Percentiles rank a stretch among this genome's conserved stretches.
phyloP scores from a whole-genome alignment of 2,888 invertebrate species.

The Biston stratarius region DNA sequence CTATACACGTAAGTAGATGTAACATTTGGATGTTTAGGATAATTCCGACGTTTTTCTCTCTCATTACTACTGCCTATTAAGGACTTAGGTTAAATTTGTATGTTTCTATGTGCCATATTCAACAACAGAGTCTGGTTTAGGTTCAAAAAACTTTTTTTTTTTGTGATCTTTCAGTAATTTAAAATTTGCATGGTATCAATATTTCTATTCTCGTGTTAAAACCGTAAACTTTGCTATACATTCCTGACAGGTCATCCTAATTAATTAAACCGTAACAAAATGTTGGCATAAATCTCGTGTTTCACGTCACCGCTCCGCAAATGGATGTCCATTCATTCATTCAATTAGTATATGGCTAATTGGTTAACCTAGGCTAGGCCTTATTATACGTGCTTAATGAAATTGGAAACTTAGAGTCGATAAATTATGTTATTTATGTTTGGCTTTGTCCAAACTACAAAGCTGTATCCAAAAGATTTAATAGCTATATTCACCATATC shows the following conservation, averaged over 20 bases:
- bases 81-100: not conserved
- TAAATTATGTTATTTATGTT: slow-evolving; percentile 27
- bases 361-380: slow-evolving; percentile 39
- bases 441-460: slow-evolving; percentile 8
- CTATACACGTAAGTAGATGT: no score
- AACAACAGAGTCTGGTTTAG: no score
- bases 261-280: slow-evolving; percentile 26
- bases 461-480: not conserved
- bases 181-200: slow-evolving; percentile 17
- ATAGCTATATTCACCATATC: no score
- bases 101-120: not conserved
- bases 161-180: slow-evolving; percentile 1
- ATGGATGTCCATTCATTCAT: slow-evolving; percentile 37
- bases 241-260: slow-evolving; percentile 19
- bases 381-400: slow-evolving; percentile 25
- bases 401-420: slow-evolving; percentile 35
- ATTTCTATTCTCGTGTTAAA: slow-evolving; percentile 9
- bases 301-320: slow-evolving; percentile 33
- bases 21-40: no score
- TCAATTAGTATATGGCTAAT: slow-evolving; percentile 42
- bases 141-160: not conserved
- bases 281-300: slow-evolving; percentile 31
- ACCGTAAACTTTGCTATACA: slow-evolving; percentile 8
- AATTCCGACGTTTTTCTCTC: no score
- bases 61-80: no score